A percentile compares a stretch with the other conserved stretches of the same genome.
These are phyloP conservation scores for Pocillopora verrucosa DNA, from an alignment of 64 coral and sea anemone species.

Conservation along the genomic window DNA sequence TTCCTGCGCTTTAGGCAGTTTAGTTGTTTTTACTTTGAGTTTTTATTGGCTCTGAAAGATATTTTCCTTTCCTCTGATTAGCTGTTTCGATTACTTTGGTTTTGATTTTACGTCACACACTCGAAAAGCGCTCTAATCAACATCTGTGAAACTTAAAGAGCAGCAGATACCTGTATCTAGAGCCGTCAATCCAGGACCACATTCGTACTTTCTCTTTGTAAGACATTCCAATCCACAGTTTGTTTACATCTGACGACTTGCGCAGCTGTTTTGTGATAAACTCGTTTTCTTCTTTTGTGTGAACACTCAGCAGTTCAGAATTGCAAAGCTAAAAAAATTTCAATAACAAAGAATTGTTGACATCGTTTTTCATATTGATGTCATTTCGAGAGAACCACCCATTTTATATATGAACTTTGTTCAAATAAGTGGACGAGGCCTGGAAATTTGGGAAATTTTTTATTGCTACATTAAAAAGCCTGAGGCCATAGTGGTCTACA, in stretches of 20 bases:
- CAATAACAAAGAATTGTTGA: neutral
- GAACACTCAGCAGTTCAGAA: constrained; percentile 60
- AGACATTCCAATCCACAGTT: constrained; percentile 72
- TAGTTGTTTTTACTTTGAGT: too few relatives aligned
- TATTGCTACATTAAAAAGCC: too few relatives aligned
- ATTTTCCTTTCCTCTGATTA: too few relatives aligned
- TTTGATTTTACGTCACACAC: too few relatives aligned
- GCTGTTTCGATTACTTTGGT: too few relatives aligned
- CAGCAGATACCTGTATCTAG: constrained; percentile 49
- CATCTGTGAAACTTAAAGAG: neutral
- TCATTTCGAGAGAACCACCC: neutral
- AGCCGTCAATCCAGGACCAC: constrained; percentile 78
- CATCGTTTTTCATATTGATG: neutral
- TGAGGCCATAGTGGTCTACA: too few relatives aligned
- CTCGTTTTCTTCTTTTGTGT: constrained; percentile 67
- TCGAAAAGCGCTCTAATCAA: too few relatives aligned
- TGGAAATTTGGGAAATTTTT: too few relatives aligned
- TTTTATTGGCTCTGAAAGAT: too few relatives aligned
- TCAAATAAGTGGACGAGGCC: too few relatives aligned
- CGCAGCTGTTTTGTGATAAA: constrained; percentile 60
- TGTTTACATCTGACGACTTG: constrained; percentile 71
- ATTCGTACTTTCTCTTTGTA: constrained; percentile 65
- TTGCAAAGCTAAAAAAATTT: constrained; percentile 46
- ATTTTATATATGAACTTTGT: neutral
- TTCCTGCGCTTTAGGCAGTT: too few relatives aligned